Conservation (phyloP, 1,140 invertebrate genomes). For the Drosophila subpulchrella region DNA sequence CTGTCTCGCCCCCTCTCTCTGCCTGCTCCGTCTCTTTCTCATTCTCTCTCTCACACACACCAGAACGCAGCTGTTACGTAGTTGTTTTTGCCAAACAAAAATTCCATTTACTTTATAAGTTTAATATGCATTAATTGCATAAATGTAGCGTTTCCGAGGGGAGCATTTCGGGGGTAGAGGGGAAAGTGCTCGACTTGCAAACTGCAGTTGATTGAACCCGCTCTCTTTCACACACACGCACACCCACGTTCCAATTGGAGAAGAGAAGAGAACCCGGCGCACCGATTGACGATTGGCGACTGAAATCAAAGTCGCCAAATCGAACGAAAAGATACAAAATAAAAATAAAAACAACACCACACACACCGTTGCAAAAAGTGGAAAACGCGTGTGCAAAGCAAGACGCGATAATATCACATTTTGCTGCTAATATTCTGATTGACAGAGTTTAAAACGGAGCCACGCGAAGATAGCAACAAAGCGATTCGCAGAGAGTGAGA, state of each 20-base stretch:
- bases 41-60: constrained; percentile 38
- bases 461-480: constrained; percentile 57
- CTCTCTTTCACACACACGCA: constrained; percentile 17
- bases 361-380: constrained; percentile 22
- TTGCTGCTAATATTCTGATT: constrained; percentile 30
- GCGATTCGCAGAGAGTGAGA: constrained; percentile 56
- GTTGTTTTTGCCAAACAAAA: constrained; percentile 76
- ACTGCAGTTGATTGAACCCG: constrained; percentile 74
- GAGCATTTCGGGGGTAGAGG: constrained; percentile 5
- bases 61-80: constrained; percentile 62
- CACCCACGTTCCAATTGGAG: constrained; percentile 9
- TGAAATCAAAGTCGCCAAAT: constrained; percentile 77
- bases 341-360: constrained; percentile 12
- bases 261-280: constrained; percentile 38
- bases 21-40: constrained; percentile 27
- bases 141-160: constrained; percentile 39
- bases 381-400: constrained; percentile 23
- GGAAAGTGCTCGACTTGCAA: constrained; percentile 33
- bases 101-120: constrained; percentile 35
- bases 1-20: constrained; percentile 7
- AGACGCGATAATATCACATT: constrained; percentile 38
- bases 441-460: constrained; percentile 37
- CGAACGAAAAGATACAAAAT: constrained; percentile 25
- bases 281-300: constrained; percentile 62
- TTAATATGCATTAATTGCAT: constrained; percentile 50